Percentiles rank a stretch among this genome's conserved stretches.
These are phyloP conservation scores for Vimba vimba DNA, from an alignment of 2,113 vertebrate genomes.

Conservation along the genomic window DNA sequence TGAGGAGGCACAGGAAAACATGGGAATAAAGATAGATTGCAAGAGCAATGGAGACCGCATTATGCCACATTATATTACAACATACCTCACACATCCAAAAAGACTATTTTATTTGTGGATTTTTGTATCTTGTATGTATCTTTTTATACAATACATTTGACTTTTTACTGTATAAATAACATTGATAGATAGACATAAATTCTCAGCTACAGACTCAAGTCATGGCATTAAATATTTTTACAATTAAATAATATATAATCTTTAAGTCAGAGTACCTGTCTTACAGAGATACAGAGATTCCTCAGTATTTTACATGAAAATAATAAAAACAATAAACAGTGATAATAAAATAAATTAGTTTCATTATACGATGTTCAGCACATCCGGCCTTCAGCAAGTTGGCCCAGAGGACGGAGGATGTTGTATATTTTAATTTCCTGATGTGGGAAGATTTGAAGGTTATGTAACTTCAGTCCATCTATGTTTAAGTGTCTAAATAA, in stretches of 20 bases:
- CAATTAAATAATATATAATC: no score
- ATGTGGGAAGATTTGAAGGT: constrained; percentile 41
- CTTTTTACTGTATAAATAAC: not conserved
- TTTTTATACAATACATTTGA: not conserved
- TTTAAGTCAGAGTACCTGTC: not conserved
- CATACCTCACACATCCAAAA: not conserved
- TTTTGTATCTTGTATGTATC: no score
- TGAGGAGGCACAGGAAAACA: not conserved
- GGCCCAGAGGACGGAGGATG: not conserved
- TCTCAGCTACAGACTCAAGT: not conserved
- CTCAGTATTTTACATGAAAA: not conserved
- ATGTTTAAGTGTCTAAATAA: constrained; percentile 64
- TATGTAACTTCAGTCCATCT: constrained; percentile 57
- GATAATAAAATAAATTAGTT: not conserved
- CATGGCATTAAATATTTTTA: not conserved
- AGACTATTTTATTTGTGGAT: not conserved
- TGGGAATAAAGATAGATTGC: not conserved
- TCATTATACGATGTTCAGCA: not conserved
- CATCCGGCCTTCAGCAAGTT: not conserved
- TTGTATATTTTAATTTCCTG: constrained; percentile 55
- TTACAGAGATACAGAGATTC: no score
- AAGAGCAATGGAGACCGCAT: not conserved
- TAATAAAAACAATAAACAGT: not conserved
- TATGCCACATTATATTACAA: not conserved
- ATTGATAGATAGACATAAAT: not conserved